Evolutionary conservation across 2,797 vertebrate genomes (phyloP), one percentile per base, ranked within the genome.

Genomic region (Galaxias olidus): DNA sequence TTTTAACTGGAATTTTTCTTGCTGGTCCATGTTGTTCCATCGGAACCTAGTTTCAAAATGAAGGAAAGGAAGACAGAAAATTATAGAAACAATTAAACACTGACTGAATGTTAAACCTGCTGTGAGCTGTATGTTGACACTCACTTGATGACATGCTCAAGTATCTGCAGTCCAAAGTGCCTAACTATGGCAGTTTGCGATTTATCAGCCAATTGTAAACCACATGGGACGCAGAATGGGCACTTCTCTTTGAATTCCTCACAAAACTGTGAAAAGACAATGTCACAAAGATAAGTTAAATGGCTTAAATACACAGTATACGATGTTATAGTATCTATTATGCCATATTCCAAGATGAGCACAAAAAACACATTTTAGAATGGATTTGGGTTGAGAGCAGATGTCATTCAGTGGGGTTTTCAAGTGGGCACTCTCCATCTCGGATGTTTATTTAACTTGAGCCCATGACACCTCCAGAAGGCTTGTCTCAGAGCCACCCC

Each of bases 141-240:
- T 94, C 89, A 99, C 97, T 99, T 99, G 84, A 99, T 93, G 69
- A 97, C 95, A 47, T 99, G 97, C 78, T 99, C 97, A 89, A 99
- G 76, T 66, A 98, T 94, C 89, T 99, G 97, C 79, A 99, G 91
- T 61, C 97, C 97, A 68, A 99, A 98, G 87, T 99, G 97, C 84
- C 97, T 92, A 79, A 98, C 92, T 65, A 98, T 92, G 66, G 95
- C 92, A 7, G 93, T 87, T 56, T 98, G 95, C 1, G 91, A 91
- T 91, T 94, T 97, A 77, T 96, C 95, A 0, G 96, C 94, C 78
- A 99, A 78, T 79, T 90, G 94, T 82, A 99, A 89, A 68, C 95
- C 96, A 68, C 97, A 99, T 47, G 94, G 94, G 20, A 99, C 93
- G 76, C 95, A 97, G 42, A 95, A 87, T 4, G 93, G 88, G 72